These are phyloP conservation scores for Thermophis baileyi DNA, from an alignment of 2,113 vertebrate species.

Conservation along the genomic window DNA sequence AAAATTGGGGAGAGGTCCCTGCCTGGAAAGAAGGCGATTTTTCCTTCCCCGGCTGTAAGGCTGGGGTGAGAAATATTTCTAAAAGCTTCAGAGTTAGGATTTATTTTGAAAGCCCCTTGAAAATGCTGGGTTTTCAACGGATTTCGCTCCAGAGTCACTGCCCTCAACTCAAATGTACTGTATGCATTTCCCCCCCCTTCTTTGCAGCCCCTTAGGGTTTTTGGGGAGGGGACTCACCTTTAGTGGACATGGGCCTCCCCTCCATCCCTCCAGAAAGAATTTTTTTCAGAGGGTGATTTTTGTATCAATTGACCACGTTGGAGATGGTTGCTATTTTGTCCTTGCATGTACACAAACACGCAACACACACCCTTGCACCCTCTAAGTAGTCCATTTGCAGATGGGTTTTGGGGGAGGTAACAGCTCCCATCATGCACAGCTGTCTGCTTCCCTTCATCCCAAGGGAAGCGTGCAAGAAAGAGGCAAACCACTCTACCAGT, in stretches of 20 bases:
- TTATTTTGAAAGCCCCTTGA: not conserved
- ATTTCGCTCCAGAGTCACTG: not conserved
- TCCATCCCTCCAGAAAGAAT: not conserved
- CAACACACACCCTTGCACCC: not conserved
- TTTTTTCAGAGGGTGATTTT: not conserved
- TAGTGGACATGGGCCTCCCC: not conserved
- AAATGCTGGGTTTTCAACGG: not conserved
- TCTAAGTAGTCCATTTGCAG: not conserved
- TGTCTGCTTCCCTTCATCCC: constrained; percentile 1
- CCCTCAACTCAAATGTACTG: not conserved
- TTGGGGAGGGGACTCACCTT: not conserved
- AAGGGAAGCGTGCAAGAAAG: not conserved
- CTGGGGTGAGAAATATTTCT: not conserved
- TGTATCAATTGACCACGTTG: not conserved
- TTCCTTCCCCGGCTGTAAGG: not conserved
- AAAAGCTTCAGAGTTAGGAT: not conserved
- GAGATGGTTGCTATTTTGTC: not conserved
- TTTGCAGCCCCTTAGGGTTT: not conserved
- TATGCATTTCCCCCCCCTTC: not conserved
- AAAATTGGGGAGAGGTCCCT: not conserved
- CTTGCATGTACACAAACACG: not conserved
- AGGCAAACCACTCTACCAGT: constrained; percentile 41
- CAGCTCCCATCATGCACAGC: constrained; percentile 76
- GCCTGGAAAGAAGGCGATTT: not conserved
- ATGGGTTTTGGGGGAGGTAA: constrained; percentile 23